Percentiles rank a stretch among this genome's conserved stretches.
Conservation (phyloP, 2,888 invertebrate genomes). For the Bombylius discolor region DNA sequence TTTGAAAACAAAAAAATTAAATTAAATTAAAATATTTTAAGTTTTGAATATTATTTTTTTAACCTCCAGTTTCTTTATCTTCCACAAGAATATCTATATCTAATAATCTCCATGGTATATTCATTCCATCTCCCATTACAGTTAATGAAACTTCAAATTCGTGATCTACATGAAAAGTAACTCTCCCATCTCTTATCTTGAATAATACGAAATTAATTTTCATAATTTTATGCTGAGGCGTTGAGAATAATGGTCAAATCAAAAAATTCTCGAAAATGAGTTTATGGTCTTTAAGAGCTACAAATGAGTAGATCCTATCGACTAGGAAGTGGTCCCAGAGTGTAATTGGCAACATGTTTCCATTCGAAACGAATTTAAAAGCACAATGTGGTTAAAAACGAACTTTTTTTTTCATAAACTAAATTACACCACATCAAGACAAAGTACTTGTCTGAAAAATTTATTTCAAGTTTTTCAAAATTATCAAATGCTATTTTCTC, state of each 20-base stretch:
- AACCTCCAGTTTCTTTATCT: slow-evolving; percentile 90
- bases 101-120: slow-evolving; percentile 87
- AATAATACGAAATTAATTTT: not conserved
- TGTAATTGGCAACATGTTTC: too few species aligned
- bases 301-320: too few species aligned
- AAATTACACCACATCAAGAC: too few species aligned
- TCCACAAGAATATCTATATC: slow-evolving; percentile 93
- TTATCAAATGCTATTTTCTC: too few species aligned
- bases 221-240: too few species aligned
- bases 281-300: too few species aligned
- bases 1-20: slow-evolving; percentile 15
- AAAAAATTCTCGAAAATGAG: not conserved
- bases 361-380: too few species aligned
- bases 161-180: slow-evolving; percentile 85
- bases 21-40: not conserved
- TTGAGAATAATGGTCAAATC: not conserved
- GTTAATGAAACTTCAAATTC: slow-evolving; percentile 94
- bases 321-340: too few species aligned
- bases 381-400: too few species aligned
- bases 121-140: slow-evolving; percentile 89
- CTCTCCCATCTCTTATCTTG: slow-evolving; percentile 82
- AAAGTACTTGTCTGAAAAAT: too few species aligned
- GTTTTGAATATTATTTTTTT: slow-evolving; percentile 6
- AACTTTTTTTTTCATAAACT: too few species aligned
- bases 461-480: too few species aligned